These are phyloP conservation scores for Zootoca vivipara DNA, from an alignment of 2,113 vertebrate species.

Conservation along the genomic window DNA sequence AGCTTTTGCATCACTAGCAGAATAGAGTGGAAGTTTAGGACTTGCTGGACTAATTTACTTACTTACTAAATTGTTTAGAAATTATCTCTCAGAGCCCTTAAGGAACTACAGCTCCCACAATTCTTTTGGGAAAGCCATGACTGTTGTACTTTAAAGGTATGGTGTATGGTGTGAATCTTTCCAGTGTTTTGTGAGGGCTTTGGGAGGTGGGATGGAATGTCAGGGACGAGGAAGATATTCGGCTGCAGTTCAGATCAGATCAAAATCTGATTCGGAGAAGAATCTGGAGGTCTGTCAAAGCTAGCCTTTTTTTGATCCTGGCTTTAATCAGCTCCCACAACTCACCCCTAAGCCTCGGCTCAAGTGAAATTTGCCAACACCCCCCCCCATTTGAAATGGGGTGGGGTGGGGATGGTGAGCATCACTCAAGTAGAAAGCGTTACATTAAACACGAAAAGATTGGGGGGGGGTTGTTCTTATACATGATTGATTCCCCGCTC, in stretches of 20 bases:
- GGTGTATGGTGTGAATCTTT: too few relatives aligned
- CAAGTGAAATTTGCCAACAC: not conserved
- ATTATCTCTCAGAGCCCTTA: too few relatives aligned
- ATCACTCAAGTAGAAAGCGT: slow-evolving; percentile 45
- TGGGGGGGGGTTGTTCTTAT: not conserved
- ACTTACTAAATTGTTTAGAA: too few relatives aligned
- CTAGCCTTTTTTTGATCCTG: not conserved
- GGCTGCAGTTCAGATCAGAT: not conserved
- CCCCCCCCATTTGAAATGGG: not conserved
- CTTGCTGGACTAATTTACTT: not conserved
- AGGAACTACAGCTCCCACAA: too few relatives aligned
- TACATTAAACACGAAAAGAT: not conserved
- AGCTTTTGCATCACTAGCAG: not conserved
- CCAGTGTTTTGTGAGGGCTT: not conserved
- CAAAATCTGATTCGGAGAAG: not conserved
- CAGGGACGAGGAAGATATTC: not conserved
- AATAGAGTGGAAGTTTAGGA: not conserved
- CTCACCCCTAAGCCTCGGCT: not conserved
- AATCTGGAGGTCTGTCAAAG: not conserved
- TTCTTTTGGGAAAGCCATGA: too few relatives aligned
- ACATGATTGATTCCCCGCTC: not conserved
- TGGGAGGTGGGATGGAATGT: not conserved
- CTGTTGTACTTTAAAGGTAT: too few relatives aligned
- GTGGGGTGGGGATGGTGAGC: not conserved
- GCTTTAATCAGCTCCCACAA: not conserved